phyloP scores from a whole-genome alignment of 2,113 vertebrate genomes.

The Scalopus aquaticus region DNA sequence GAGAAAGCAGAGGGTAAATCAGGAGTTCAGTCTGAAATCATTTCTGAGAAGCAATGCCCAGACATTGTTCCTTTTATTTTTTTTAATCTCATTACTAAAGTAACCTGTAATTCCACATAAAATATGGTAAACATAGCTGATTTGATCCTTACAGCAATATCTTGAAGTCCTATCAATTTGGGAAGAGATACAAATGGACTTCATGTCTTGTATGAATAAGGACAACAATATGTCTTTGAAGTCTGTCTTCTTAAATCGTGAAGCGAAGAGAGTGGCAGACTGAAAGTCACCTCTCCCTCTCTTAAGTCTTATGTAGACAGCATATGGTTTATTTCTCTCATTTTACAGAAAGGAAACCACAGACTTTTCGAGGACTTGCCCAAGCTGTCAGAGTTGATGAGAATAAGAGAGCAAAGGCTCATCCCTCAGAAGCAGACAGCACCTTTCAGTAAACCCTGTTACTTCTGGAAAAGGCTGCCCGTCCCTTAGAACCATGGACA shows the following conservation, averaged over 20 bases:
- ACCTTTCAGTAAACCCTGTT: neutral
- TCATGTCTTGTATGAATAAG: neutral
- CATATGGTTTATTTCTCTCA: neutral
- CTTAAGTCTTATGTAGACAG: neutral
- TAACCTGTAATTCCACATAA: neutral
- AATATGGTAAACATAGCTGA: neutral
- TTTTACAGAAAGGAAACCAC: neutral
- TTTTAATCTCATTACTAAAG: neutral
- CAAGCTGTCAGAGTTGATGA: neutral
- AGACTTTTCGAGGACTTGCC: neutral
- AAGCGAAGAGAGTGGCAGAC: neutral
- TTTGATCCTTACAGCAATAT: neutral
- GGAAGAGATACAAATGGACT: neutral
- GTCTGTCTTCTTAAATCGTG: neutral
- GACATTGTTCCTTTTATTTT: neutral
- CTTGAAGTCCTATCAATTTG: neutral
- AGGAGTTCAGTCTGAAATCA: neutral
- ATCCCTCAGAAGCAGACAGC: neutral
- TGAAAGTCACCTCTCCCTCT: neutral
- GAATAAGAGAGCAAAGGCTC: neutral
- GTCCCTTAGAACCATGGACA: constrained; percentile 5
- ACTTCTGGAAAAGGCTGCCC: neutral
- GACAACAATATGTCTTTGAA: neutral
- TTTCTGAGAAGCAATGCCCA: neutral
- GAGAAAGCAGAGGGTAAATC: neutral